Conservation (phyloP, 2,888 invertebrate genomes). For the Synergus gifuensis region DNA sequence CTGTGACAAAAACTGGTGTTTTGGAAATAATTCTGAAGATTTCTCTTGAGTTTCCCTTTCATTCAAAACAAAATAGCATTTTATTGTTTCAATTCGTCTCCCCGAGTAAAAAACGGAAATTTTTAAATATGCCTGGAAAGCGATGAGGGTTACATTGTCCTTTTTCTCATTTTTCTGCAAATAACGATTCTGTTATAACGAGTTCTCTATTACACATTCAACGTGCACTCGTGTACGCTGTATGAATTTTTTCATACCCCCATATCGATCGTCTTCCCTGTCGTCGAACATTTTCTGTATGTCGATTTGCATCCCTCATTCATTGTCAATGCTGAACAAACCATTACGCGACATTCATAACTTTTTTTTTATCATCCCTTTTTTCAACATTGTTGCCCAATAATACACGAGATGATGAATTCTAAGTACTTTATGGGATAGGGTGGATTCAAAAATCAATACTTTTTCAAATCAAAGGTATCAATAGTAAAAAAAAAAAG, state of each 20-base stretch:
- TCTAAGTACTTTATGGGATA: not conserved
- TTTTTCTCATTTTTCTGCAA: slow-evolving; percentile 15
- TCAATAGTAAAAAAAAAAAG: too few relatives aligned
- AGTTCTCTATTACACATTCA: slow-evolving; percentile 30
- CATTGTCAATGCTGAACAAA: slow-evolving; percentile 13
- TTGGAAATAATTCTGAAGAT: too few relatives aligned
- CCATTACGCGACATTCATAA: slow-evolving; percentile 24
- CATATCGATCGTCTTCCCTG: slow-evolving; percentile 31
- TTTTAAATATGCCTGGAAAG: not conserved
- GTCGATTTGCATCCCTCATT: slow-evolving; percentile 30
- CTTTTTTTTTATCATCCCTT: not conserved
- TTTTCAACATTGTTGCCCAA: not conserved
- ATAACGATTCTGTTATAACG: slow-evolving; percentile 30
- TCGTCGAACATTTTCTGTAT: slow-evolving; percentile 20
- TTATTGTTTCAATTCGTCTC: not conserved
- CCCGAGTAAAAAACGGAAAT: not conserved
- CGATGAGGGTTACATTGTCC: slow-evolving; percentile 1
- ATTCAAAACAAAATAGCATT: not conserved
- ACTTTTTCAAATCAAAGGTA: too few relatives aligned
- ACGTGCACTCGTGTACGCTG: slow-evolving; percentile 15
- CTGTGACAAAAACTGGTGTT: too few relatives aligned
- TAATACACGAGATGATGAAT: not conserved
- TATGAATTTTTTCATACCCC: slow-evolving; percentile 9
- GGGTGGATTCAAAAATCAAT: too few relatives aligned
- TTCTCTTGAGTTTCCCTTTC: not conserved